Conservation (phyloP, 2,888 invertebrate genomes). For the Thymelicus lineola region DNA sequence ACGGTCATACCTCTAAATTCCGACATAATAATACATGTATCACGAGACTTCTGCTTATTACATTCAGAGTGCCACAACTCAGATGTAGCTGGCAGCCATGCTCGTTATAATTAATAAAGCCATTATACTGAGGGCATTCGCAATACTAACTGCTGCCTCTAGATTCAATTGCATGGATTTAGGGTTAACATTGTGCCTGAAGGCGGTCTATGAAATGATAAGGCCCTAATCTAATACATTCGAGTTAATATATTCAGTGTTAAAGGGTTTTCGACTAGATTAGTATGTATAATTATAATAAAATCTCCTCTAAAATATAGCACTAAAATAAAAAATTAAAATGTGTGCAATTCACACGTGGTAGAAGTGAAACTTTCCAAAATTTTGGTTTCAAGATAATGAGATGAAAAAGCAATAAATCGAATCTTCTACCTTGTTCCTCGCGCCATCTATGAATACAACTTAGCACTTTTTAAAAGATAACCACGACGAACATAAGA, state of each 20-base stretch:
- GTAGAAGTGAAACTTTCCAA: too few relatives aligned
- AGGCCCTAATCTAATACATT: conserved; percentile 13
- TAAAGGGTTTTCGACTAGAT: neutral
- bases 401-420: too few relatives aligned
- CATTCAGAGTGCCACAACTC: conserved; percentile 14
- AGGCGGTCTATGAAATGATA: conserved; percentile 31
- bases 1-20: too few relatives aligned
- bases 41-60: conserved; percentile 1
- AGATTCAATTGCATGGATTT: conserved; percentile 37
- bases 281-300: neutral
- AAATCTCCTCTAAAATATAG: too few relatives aligned
- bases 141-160: conserved; percentile 29
- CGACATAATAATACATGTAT: neutral
- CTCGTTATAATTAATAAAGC: conserved; percentile 35
- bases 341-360: too few relatives aligned
- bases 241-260: neutral
- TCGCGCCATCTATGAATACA: too few relatives aligned
- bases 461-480: too few relatives aligned
- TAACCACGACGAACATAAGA: too few relatives aligned
- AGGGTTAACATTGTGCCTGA: conserved; percentile 32
- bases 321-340: too few relatives aligned
- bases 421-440: too few relatives aligned
- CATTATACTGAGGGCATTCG: conserved; percentile 19
- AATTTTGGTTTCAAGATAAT: too few relatives aligned
- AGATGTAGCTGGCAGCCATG: conserved; percentile 14